These are phyloP conservation scores for Andricus quercusramuli DNA, from an alignment of 2,888 invertebrate genomes.

Conservation along the genomic window DNA sequence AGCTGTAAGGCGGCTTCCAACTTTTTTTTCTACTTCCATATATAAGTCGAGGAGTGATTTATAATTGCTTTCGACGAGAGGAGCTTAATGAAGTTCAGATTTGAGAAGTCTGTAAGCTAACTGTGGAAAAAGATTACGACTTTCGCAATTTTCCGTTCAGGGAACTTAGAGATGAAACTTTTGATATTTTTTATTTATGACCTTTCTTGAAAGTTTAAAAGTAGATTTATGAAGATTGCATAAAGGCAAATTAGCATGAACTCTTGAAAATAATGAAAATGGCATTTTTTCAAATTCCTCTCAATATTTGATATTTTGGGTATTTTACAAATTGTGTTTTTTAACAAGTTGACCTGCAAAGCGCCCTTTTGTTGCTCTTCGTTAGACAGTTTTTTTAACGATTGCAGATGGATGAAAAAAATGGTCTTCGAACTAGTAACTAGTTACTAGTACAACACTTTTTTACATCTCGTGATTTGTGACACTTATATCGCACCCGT, in stretches of 20 bases:
- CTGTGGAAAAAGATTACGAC: conserved; percentile 23
- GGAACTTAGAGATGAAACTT: conserved; percentile 8
- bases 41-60: conserved; percentile 10
- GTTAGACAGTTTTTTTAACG: not conserved
- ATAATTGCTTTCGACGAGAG: conserved; percentile 25
- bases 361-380: not conserved
- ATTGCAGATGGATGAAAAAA: not conserved
- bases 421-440: not conserved
- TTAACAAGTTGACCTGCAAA: not conserved
- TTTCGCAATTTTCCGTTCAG: not conserved
- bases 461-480: conserved; percentile 21
- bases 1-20: conserved; percentile 1
- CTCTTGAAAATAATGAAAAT: no score
- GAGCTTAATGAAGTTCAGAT: conserved; percentile 10
- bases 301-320: not conserved
- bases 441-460: not conserved
- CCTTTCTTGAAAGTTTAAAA: conserved; percentile 5
- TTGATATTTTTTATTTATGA: conserved; percentile 30
- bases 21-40: not conserved
- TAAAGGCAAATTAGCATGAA: not conserved
- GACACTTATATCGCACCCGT: conserved; percentile 8
- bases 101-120: not conserved
- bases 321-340: no score
- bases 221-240: conserved; percentile 2
- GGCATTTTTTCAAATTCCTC: no score